phyloP scores from a whole-genome alignment of 2,797 vertebrate species.

The Pseudocheirus occidentalis region DNA sequence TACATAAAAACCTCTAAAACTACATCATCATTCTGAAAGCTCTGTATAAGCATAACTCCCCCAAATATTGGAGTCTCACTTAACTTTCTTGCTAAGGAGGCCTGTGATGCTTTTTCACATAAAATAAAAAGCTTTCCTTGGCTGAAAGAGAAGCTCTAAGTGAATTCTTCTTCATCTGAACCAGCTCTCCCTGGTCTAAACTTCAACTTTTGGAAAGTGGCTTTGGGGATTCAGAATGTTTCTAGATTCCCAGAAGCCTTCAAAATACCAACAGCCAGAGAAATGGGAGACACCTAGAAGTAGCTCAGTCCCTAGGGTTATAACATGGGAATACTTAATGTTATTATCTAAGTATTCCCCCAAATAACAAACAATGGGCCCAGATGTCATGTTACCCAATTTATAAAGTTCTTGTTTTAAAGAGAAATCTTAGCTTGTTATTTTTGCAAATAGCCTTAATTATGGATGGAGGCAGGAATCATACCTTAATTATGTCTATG shows the following conservation, averaged over 20 bases:
- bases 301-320: not conserved
- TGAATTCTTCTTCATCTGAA: too few species aligned
- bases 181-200: too few species aligned
- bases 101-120: too few species aligned
- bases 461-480: conserved; percentile 11
- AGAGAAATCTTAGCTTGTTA: not conserved
- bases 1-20: too few species aligned
- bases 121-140: too few species aligned
- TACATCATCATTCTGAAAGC: too few species aligned
- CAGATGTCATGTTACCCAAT: not conserved
- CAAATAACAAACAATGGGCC: not conserved
- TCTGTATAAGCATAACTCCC: too few species aligned
- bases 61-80: too few species aligned
- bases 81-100: too few species aligned
- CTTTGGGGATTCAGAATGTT: not conserved
- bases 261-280: not conserved
- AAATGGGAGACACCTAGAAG: not conserved
- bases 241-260: not conserved
- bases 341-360: conserved; percentile 27
- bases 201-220: not conserved
- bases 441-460: conserved; percentile 12
- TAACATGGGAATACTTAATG: not conserved
- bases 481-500: conserved; percentile 35
- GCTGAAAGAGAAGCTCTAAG: too few species aligned
- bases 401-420: conserved; percentile 32